phyloP scores from a whole-genome alignment of 64 coral and sea anemone genomes.

The Montipora cactus region DNA sequence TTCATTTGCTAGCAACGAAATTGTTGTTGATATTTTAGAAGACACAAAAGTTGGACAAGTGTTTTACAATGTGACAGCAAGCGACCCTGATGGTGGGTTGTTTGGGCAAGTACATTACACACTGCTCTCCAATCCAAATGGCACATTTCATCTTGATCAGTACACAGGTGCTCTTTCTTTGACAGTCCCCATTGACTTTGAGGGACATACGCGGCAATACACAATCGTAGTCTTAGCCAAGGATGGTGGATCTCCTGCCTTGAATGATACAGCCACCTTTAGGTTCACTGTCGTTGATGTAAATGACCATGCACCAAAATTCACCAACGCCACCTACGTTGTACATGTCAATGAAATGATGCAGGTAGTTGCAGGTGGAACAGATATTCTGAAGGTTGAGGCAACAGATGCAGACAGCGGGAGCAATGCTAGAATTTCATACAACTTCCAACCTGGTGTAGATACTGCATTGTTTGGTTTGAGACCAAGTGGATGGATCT shows the following conservation, averaged over 20 bases:
- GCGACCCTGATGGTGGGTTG: constrained; percentile 68
- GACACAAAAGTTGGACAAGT: constrained; percentile 59
- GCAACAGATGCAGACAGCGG: constrained; percentile 90
- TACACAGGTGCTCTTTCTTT: constrained; percentile 75
- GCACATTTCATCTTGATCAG: constrained; percentile 59
- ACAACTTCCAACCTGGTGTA: constrained; percentile 69
- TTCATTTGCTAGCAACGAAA: constrained; percentile 52
- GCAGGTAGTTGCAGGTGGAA: constrained; percentile 5
- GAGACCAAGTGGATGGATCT: constrained; percentile 70
- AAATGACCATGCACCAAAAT: constrained; percentile 92
- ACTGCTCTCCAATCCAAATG: constrained; percentile 78
- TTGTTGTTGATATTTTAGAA: constrained; percentile 62
- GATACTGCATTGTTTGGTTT: constrained; percentile 79
- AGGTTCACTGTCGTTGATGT: constrained; percentile 87
- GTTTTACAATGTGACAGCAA: constrained; percentile 75
- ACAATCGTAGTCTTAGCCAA: constrained; percentile 65
- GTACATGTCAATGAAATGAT: constrained; percentile 61
- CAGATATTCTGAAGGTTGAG: constrained; percentile 67
- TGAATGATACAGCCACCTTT: constrained; percentile 59
- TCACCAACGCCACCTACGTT: constrained; percentile 69
- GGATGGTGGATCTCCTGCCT: constrained; percentile 76
- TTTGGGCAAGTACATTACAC: constrained; percentile 79
- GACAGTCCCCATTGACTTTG: constrained; percentile 68
- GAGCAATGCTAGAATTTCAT: constrained; percentile 77
- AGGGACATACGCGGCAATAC: constrained; percentile 48